Conservation (phyloP, 2,113 vertebrate species). For the Tenrec ecaudatus region DNA sequence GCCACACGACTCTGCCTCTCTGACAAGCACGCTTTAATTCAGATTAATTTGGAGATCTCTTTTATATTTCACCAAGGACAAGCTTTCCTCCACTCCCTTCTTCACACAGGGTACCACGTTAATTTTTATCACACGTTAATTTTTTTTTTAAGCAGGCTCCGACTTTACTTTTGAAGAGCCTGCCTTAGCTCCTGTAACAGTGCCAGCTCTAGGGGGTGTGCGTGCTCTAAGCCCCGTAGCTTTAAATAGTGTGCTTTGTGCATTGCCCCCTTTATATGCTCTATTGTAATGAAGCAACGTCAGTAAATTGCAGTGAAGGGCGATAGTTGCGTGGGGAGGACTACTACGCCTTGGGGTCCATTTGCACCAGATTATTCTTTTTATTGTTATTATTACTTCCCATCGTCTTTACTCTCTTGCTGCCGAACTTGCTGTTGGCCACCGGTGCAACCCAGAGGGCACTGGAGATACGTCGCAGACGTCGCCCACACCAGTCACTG, state of each 20-base stretch:
- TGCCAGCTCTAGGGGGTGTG: conserved; percentile 53
- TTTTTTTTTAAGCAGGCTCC: neutral
- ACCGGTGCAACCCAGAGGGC: conserved; percentile 71
- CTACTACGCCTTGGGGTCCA: conserved; percentile 88
- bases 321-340: conserved; percentile 88
- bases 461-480: conserved; percentile 82
- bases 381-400: conserved; percentile 90
- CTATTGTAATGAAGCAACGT: conserved; percentile 88
- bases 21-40: conserved; percentile 48
- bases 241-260: conserved; percentile 84
- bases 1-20: neutral
- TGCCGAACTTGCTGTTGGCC: conserved; percentile 86
- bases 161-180: conserved; percentile 67
- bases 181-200: conserved; percentile 55
- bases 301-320: conserved; percentile 90
- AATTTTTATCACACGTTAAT: too few relatives aligned
- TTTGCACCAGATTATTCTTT: conserved; percentile 90
- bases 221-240: conserved; percentile 69
- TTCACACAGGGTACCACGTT: too few relatives aligned
- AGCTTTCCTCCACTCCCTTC: neutral
- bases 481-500: conserved; percentile 71
- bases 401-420: conserved; percentile 86
- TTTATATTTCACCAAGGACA: conserved; percentile 46
- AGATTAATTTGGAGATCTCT: conserved; percentile 12
- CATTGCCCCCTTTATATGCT: conserved; percentile 83